Evolutionary conservation across 2,113 vertebrate species (phyloP).

Genomic region (Neotoma lepida): DNA sequence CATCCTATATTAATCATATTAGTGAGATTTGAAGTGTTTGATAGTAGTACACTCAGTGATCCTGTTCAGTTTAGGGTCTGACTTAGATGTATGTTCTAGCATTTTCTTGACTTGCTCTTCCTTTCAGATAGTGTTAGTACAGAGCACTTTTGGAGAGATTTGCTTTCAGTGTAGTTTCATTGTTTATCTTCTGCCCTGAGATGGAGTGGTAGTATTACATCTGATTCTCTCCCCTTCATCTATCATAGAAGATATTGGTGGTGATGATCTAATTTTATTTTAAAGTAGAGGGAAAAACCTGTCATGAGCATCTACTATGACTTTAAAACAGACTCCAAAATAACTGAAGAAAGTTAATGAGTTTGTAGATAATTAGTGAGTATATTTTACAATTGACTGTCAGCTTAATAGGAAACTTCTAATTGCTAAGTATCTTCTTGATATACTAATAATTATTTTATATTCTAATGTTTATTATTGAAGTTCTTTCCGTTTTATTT

Average conservation of each 20-base stretch:
- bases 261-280: slow-evolving; percentile 41
- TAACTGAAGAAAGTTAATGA: slow-evolving; percentile 58
- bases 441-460: slow-evolving; percentile 40
- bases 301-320: background rate
- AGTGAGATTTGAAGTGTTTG: slow-evolving; percentile 50
- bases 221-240: slow-evolving; percentile 25
- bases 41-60: slow-evolving; percentile 3
- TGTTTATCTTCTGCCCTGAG: slow-evolving; percentile 12
- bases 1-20: slow-evolving; percentile 1
- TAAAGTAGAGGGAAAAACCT: background rate
- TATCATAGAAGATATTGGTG: slow-evolving; percentile 16
- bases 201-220: background rate
- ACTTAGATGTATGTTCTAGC: background rate
- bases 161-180: slow-evolving; percentile 1
- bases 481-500: background rate
- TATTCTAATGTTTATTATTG: slow-evolving; percentile 54
- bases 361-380: slow-evolving; percentile 15
- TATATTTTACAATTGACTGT: slow-evolving; percentile 32
- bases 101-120: slow-evolving; percentile 2
- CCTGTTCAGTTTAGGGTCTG: background rate
- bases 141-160: background rate
- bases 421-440: slow-evolving; percentile 8
- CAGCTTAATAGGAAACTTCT: background rate
- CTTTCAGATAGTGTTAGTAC: slow-evolving; percentile 33
- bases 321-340: background rate